Base-by-base conservation (phyloP, 2,888 invertebrate species). In the Xanthostigma xanthostigma region DNA sequence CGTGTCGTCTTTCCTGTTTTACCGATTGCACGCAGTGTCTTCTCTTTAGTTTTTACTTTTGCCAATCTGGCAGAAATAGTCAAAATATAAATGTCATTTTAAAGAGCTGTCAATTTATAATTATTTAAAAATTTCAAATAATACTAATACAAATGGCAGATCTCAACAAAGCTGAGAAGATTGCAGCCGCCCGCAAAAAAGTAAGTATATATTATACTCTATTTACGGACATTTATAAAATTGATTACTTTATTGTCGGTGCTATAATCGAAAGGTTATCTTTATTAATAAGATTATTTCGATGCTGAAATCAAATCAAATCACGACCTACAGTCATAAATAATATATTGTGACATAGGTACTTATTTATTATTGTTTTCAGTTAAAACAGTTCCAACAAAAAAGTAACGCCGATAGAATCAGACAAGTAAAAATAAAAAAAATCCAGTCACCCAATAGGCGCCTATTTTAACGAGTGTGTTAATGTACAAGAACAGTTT, bases 111-210 rank as follows among this genome's bases (percentile, higher is more conserved):
- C 27, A 27, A 27, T 27, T 39, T 9, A 39, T 9, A 10, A 5
- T 14, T 9, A 9, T 39, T n/a, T 9, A 39, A 39, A 14, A 39
- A n/a, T 39, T 11, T 9, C 9, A 8, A 34, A 27, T 27, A 27
- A 27, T 27, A 37, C 17, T 4, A 27, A 35, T 35, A 41, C 57
- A 54, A 46, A 69, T 69, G 68, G 65, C 66, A 56, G 68, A 70
- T 55, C 56, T 56, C 50, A 59, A 58, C 44, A 69, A 68, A 62
- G 74, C 72, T 37, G 75, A 76, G 53, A 79, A 78, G 62, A 63
- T 79, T 55, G 72, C 75, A 53, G 72, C 79, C 57, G 80, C 79
- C 46, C 70, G 76, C 55, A 77, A 76, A 67, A 76, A 74, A 75
- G 81, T 80, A 69, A 56, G 52, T 55, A 52, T 46, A 45, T 50